A percentile compares a stretch with the other conserved stretches of the same genome.
Conservation (phyloP, 2,797 vertebrate genomes). For the Lutjanus argentimaculatus region DNA sequence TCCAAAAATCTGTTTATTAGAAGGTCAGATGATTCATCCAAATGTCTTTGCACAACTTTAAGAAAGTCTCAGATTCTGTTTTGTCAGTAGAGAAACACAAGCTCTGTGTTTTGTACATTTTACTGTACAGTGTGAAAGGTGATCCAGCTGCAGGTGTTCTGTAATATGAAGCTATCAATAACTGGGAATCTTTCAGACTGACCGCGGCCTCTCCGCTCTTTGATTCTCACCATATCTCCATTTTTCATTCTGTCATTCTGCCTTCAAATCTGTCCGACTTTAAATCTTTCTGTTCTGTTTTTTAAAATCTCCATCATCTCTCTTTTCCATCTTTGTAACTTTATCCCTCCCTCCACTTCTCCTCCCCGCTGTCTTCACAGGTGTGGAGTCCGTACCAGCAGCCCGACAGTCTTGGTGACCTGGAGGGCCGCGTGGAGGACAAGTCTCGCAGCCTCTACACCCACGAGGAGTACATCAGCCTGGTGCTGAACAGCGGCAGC, state of each 20-base stretch:
- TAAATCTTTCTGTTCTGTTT: not conserved
- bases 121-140: conserved; percentile 45
- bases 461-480: conserved; percentile 98
- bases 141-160: conserved; percentile 53
- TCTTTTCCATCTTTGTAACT: not conserved
- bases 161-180: conserved; percentile 25
- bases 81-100: conserved; percentile 26
- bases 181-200: conserved; percentile 19
- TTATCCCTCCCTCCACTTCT: conserved; percentile 42
- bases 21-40: not conserved
- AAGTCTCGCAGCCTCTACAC: conserved; percentile 97
- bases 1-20: not conserved
- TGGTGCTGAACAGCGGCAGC: conserved; percentile 97
- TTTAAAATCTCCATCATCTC: not conserved
- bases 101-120: conserved; percentile 18
- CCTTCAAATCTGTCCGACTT: not conserved
- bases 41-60: not conserved
- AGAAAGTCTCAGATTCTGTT: not conserved
- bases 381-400: conserved; percentile 99
- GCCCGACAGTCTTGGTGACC: conserved; percentile 94
- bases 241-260: conserved; percentile 34
- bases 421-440: conserved; percentile 95
- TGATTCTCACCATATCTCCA: conserved; percentile 6
- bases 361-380: conserved; percentile 73
- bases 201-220: not conserved